These are phyloP conservation scores for Oeneis ivallda DNA, from an alignment of 2,888 invertebrate species.

Conservation along the genomic window DNA sequence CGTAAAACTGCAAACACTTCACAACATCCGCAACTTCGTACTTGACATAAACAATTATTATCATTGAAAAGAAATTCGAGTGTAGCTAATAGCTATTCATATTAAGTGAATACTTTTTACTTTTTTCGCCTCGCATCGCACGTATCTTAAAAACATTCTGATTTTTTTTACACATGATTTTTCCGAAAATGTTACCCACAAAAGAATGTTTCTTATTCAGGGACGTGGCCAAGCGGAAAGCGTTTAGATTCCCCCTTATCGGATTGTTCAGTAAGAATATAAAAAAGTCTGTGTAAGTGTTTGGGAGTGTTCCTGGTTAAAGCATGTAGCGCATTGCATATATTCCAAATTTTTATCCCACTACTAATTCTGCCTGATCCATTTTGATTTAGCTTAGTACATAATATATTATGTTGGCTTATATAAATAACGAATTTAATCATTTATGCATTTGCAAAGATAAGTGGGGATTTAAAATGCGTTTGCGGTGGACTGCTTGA, in stretches of 20 bases:
- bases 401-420: slow-evolving; percentile 17
- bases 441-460: too few relatives aligned
- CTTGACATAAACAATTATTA: background rate
- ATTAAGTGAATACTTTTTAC: background rate
- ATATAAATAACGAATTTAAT: slow-evolving; percentile 6
- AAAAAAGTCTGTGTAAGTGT: slow-evolving; percentile 63
- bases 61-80: background rate
- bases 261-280: slow-evolving; percentile 68
- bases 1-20: too few relatives aligned
- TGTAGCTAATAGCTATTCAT: too few relatives aligned
- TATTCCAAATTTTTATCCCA: slow-evolving; percentile 35
- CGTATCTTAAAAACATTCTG: background rate
- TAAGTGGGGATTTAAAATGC: too few relatives aligned
- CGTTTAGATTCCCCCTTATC: slow-evolving; percentile 65
- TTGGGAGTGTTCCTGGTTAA: slow-evolving; percentile 47
- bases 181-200: slow-evolving; percentile 3
- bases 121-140: background rate
- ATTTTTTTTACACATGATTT: background rate
- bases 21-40: background rate
- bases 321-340: slow-evolving; percentile 31
- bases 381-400: slow-evolving; percentile 26
- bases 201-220: slow-evolving; percentile 54
- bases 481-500: background rate
- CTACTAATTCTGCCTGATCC: slow-evolving; percentile 30
- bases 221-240: slow-evolving; percentile 61